Base-by-base conservation (phyloP, 2,888 invertebrate species). In the Microctonus aethiopoides region DNA sequence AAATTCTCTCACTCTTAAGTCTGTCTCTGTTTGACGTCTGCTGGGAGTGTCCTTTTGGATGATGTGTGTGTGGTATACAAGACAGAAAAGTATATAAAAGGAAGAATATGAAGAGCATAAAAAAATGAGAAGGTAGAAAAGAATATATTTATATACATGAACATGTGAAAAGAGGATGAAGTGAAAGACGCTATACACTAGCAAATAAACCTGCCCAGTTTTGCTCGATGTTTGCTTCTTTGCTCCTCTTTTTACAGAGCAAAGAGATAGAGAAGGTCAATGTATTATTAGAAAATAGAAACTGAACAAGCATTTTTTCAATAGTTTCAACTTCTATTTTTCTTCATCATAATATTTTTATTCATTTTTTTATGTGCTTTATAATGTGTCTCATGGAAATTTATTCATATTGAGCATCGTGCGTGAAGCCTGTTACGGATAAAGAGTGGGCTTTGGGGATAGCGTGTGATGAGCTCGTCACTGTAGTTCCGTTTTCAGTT, bases 221-320 rank as follows among this genome's bases (percentile, higher is more conserved):
- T n/a, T n/a, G n/a, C n/a, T n/a, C n/a, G n/a, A n/a, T n/a, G n/a
- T n/a, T n/a, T n/a, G n/a, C n/a, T 24, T 4, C 16, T 4, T 54
- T 1, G 24, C 26, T 54, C 24, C 9, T 10, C 10, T 10, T 36
- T 10, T 36, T n/a, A 11, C 59, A 57, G 32, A 24, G 26, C 6
- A n/a, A n/a, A n/a, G n/a, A n/a, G n/a, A n/a, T n/a, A n/a, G n/a
- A 16, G 7, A 60, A 60, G 60, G 39, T 60, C 39, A 60, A 60
- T 39, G 60, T 20, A 60, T 60, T 20, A 34, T 9, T 16, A 57
- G 54, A n/a, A 34, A 67, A 72, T 67, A 46, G 63, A 70, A 67
- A 65, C 60, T 70, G 71, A 76, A 73, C 73, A 32, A 54, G 34
- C 10, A 9, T 46, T 56, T 39, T 36, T 22, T 46, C 34, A n/a